Base-by-base conservation (phyloP, 2,888 invertebrate genomes). In the Nomada fucata region DNA sequence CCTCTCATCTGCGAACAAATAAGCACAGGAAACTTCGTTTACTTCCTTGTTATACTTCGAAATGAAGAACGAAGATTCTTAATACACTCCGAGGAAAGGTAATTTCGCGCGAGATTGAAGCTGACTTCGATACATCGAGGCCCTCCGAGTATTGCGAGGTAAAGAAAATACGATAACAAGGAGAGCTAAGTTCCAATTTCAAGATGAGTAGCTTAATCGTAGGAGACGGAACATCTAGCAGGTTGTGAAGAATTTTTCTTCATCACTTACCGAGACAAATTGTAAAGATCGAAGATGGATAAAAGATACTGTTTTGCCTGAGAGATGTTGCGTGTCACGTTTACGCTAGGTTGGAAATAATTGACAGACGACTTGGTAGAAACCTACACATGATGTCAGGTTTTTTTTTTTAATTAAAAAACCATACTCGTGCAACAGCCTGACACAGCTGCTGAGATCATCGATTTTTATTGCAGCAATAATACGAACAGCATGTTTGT, bases 1-100 rank as follows among this genome's bases (percentile, higher is more conserved):
- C n/a, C 59, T 64, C 73, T 84, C 79, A 84, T 68, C 84, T 86
- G 64, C 23, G 50, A 53, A 69, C 63, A 71, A 85, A 50, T 50
- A 67, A 29, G 52, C 52, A 44, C 36, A 20, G 50, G 42, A 52
- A 50, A 5, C 10, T 26, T 57, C 44, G 42, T 75, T 79, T 23
- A 70, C 13, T 47, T 10, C 0, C 15, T 9, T 20, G 55, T 73
- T 73, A 44, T 29, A 26, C 13, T 3, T 20, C 10, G 10, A 47
- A 47, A 60, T 50, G 1, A 10, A n/a, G 23, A 20, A 36, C 42
- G 36, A 23, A 53, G 18, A 9, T 15, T 26, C 13, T 42, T 53
- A 53, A 72, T 47, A 47, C 7, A 13, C 1, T 13, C n/a, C 23
- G 23, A n/a, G 23, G 29, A 50, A 53, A 63, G 23, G 18, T 72